Conservation (phyloP, 2,888 invertebrate genomes). For the Hybos culiciformis region DNA sequence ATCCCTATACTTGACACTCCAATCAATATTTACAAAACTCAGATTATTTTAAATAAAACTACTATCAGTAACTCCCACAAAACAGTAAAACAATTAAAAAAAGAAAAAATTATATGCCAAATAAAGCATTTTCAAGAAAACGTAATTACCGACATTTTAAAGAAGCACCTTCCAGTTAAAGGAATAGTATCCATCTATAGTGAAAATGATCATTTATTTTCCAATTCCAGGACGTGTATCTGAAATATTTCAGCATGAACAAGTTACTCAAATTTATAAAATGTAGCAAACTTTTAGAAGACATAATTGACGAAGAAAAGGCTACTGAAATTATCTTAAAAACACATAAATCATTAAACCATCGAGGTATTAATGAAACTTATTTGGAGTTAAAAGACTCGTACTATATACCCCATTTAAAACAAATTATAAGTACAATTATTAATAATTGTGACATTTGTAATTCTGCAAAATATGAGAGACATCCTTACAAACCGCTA, state of each 20-base stretch:
- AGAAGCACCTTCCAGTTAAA: conserved; percentile 6
- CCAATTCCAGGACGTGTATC: conserved; percentile 5
- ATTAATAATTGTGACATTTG: conserved; percentile 10
- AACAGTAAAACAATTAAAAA: conserved; percentile 1
- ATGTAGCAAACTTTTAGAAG: conserved; percentile 6
- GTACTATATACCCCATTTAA: conserved; percentile 8
- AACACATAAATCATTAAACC: conserved; percentile 5
- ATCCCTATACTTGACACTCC: conserved; percentile 5
- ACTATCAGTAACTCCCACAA: conserved; percentile 1
- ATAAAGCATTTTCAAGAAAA: conserved; percentile 5
- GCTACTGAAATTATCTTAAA: neutral
- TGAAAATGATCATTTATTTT: conserved; percentile 2
- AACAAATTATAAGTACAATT: conserved; percentile 1
- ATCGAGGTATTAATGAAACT: conserved; percentile 8
- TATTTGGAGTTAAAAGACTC: conserved; percentile 6
- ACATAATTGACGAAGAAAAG: conserved; percentile 7
- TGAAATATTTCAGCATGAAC: conserved; percentile 7
- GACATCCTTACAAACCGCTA: conserved; percentile 3
- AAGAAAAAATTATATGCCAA: conserved; percentile 8
- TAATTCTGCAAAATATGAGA: conserved; percentile 5
- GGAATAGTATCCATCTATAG: conserved; percentile 8
- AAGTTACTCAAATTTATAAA: conserved; percentile 7
- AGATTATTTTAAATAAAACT: conserved; percentile 8
- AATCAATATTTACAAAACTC: conserved; percentile 8
- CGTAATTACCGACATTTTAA: neutral